Evolutionary conservation across 2,797 vertebrate species (phyloP), one percentile per base, ranked within the genome.

Genomic region (Buceros bicornis): DNA sequence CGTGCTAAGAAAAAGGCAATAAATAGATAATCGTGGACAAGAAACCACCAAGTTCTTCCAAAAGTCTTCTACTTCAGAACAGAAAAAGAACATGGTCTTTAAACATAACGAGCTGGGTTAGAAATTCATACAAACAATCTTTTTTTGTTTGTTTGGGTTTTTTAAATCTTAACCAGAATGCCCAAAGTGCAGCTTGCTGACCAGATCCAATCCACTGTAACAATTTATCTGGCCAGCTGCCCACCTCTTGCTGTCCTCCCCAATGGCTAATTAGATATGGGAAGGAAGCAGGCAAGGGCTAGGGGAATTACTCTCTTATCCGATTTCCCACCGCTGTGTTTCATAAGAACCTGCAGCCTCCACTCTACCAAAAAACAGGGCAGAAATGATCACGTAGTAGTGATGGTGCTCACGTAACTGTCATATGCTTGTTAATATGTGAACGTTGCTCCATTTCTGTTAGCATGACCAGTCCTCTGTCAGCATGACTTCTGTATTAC

Each of bases 201-300:
- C 26, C 62, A 62, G n/a, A 93, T 61, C 42, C 65, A 71, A 69
- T 43, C 21, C 54, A 78, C 69, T 22, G 25, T 33, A 94, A 78
- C 58, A 31, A 86, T 65, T 56, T 48, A 74, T 57, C 60, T 84
- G 83, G 92, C 60, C 66, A 70, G 81, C 48, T 3, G 22, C 83
- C 81, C n/a, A 13, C 76, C 71, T 64, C 53, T 82, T 53, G 28
- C 76, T 77, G 42, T 45, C 89, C 48, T 85, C 78, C 66, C 94
- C 66, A 53, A 3, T 2, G 47, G n/a, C 48, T 79, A 73, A 82
- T 60, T 82, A 82, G 77, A 87, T 93, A 86, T 0, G 80, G 61
- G 69, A 74, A 95, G 82, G 80, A 88, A 94, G 80, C 48, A 87
- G 69, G 67, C 62, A 73, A 89, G 45, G 48, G 35, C 56, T 66